Base-by-base conservation (phyloP, 2,113 vertebrate species). In the Scytalopus superciliaris region DNA sequence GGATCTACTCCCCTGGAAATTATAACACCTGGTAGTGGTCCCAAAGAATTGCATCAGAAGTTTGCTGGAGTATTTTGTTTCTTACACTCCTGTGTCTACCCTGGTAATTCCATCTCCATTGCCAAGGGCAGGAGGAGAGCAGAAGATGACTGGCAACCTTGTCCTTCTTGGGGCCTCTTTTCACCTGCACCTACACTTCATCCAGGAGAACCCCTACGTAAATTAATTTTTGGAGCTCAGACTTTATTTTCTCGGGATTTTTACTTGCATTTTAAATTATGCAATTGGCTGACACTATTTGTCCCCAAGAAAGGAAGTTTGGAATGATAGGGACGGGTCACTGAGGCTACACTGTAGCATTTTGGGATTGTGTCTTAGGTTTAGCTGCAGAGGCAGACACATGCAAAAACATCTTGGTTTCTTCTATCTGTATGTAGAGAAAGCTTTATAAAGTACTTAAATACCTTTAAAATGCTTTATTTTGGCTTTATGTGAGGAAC, bases 401-500 rank as follows among this genome's bases (percentile, higher is more conserved):
- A 8, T 25, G 22, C 33, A 31, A 55, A 72, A 80, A 5, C 12
- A 8, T 47, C 62, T 86, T 86, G 12, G 4, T 66, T 95, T 94
- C 47, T 63, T 72, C 44, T 5, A 12, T 35, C 9, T 49, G 7
- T 39, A 7, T n/a, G 14, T 27, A 75, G 18, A 72, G 35, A 64
- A 81, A 31, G 30, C 28, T 52, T 24, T 72, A 55, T 14, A 50
- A 67, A 81, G 81, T 10, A 19, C 31, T 90, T 92, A 47, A 83
- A 70, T 70, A 68, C 31, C 37, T 79, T 69, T 77, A 77, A 87
- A 85, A 56, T 40, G 33, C 15, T 88, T 3, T 39, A 7, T 80
- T 92, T 76, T 88, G 39, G 9, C 67, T 92, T 81, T 84, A 52
- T n/a, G 13, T 56, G 63, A 44, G 45, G 52, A 89, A n/a, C 39